These are phyloP conservation scores for Pachymerium ferrugineum DNA, from an alignment of 2,888 invertebrate genomes.

Conservation along the genomic window DNA sequence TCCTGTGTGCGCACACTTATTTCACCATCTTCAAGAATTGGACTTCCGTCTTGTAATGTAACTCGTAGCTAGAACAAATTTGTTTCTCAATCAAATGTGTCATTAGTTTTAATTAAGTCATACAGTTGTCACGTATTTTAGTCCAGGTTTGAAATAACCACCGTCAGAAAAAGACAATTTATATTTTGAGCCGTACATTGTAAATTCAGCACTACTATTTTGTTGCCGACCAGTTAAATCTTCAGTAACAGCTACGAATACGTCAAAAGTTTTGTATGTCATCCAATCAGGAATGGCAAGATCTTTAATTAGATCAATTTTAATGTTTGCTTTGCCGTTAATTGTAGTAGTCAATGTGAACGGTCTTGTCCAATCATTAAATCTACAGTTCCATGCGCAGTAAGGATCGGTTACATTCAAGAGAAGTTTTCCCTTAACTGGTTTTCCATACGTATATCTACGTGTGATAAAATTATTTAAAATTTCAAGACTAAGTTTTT, in stretches of 20 bases:
- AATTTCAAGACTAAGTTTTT: background rate
- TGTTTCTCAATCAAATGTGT: too few relatives aligned
- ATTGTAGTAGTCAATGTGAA: slow-evolving; percentile 27
- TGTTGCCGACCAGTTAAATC: slow-evolving; percentile 45
- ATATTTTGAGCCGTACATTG: slow-evolving; percentile 46
- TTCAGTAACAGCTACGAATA: slow-evolving; percentile 50
- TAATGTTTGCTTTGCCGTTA: slow-evolving; percentile 34
- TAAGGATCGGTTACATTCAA: slow-evolving; percentile 28
- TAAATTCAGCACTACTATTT: slow-evolving; percentile 40
- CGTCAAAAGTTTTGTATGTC: slow-evolving; percentile 42
- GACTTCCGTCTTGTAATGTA: slow-evolving; percentile 39
- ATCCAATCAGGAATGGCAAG: slow-evolving; percentile 34
- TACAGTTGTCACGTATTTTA: slow-evolving; percentile 48
- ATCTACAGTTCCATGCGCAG: slow-evolving; percentile 29
- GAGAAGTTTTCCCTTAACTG: slow-evolving; percentile 33
- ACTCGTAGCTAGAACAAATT: slow-evolving; percentile 37
- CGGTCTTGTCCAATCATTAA: too few relatives aligned
- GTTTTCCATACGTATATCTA: slow-evolving; percentile 40
- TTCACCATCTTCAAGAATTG: slow-evolving; percentile 37
- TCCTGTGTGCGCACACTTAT: slow-evolving; percentile 36
- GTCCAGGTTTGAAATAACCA: slow-evolving; percentile 51
- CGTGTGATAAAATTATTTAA: background rate
- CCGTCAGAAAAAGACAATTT: slow-evolving; percentile 47
- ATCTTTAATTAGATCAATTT: slow-evolving; percentile 32
- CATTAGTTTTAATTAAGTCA: too few relatives aligned